Conservation (phyloP, 2,888 invertebrate genomes). For the Ommatoiulus sabulosus region DNA sequence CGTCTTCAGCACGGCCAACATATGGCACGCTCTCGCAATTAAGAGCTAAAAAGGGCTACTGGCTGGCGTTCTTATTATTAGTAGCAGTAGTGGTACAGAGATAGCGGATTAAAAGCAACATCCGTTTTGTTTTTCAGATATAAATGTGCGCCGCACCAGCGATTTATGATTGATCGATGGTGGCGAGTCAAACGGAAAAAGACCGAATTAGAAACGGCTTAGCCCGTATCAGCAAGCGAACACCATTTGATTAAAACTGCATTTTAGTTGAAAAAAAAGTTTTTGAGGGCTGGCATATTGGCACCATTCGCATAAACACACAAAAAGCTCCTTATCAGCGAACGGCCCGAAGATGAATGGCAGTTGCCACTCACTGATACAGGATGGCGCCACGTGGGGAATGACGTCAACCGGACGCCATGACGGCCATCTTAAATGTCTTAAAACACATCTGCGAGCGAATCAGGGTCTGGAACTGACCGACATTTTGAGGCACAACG, state of each 20-base stretch:
- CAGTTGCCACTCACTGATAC: slow-evolving; percentile 1
- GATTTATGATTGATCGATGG: slow-evolving; percentile 30
- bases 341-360: not conserved
- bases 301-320: slow-evolving; percentile 12
- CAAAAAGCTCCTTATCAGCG: not conserved
- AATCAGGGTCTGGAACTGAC: no score
- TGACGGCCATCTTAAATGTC: not conserved
- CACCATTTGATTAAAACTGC: slow-evolving; percentile 14
- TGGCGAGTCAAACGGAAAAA: slow-evolving; percentile 16
- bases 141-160: not conserved
- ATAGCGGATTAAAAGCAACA: slow-evolving; percentile 33
- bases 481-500: no score
- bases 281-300: slow-evolving; percentile 34
- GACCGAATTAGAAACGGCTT: not conserved
- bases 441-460: not conserved
- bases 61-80: no score
- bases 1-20: slow-evolving; percentile 19
- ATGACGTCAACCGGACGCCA: not conserved
- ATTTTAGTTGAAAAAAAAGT: not conserved
- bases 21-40: slow-evolving; percentile 19
- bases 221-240: not conserved
- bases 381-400: not conserved
- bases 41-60: slow-evolving; percentile 19
- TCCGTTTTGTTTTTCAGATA: slow-evolving; percentile 31
- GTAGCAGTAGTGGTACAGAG: not conserved